Evolutionary conservation across 2,113 vertebrate species (phyloP).

Genomic region (Morone chrysops): DNA sequence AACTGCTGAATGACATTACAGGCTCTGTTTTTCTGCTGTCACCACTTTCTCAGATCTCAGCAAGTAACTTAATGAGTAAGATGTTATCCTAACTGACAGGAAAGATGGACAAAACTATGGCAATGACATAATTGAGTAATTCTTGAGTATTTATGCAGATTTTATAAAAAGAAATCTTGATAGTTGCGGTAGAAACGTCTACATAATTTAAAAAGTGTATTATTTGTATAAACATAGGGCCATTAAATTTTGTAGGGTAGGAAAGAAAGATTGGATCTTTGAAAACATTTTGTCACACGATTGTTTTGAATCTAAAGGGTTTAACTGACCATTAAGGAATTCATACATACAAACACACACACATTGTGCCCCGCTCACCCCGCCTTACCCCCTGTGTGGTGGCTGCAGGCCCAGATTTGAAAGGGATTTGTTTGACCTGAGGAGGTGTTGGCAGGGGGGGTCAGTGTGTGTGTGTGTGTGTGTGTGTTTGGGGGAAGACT

Average conservation of each 20-base stretch:
- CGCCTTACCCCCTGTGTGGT: slow-evolving; percentile 70
- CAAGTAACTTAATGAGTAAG: neutral
- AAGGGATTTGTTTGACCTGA: slow-evolving; percentile 81
- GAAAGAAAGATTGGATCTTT: neutral
- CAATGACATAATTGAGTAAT: neutral
- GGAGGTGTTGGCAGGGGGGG: slow-evolving; percentile 60
- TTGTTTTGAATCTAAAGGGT: slow-evolving; percentile 4
- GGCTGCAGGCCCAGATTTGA: slow-evolving; percentile 81
- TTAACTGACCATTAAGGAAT: slow-evolving; percentile 39
- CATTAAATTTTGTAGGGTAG: neutral
- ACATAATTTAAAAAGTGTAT: neutral
- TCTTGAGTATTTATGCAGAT: too few species aligned
- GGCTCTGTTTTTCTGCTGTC: neutral
- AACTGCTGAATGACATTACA: neutral
- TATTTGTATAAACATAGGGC: neutral
- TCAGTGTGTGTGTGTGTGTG: slow-evolving; percentile 30
- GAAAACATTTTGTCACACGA: neutral
- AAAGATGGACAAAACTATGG: neutral
- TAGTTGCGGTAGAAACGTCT: too few species aligned
- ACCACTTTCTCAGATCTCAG: neutral
- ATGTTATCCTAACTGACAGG: neutral
- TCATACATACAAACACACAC: slow-evolving; percentile 31
- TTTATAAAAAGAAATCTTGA: neutral
- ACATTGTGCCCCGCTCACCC: slow-evolving; percentile 8
- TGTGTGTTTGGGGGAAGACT: slow-evolving; percentile 35